Base-by-base conservation (phyloP, 2,113 vertebrate species). In the Psilopogon haemacephalus region DNA sequence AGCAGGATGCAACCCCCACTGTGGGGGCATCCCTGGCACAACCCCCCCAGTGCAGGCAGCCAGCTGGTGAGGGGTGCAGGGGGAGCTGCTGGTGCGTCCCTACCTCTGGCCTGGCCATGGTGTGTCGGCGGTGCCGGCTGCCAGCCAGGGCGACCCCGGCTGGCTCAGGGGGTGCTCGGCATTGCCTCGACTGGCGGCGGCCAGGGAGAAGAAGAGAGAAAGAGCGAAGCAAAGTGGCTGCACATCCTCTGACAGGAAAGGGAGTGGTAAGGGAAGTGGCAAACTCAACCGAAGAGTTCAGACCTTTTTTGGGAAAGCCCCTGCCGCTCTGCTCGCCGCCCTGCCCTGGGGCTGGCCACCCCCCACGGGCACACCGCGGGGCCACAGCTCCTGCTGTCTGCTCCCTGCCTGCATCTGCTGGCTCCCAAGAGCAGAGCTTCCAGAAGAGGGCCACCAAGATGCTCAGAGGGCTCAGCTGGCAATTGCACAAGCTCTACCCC, bases 301-400 rank as follows among this genome's bases (percentile, higher is more conserved):
- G 94, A 83, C 97, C 96, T 97, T 97, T 97, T 97, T 97, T 97
- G 97, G 96, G 97, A 97, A 97, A 96, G 89, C 94, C 92, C 93
- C 93, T 16, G 78, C 40, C 1, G 8, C 80, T 77, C 62, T 78
- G 69, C 92, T n/a, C 38, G n/a, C 80, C 20, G 50, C 23, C 62
- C 80, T 26, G 28, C n/a, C 9, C 7, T 0, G 8, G 85, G 81
- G 52, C 58, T 1, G 10, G 78, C 38, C 10, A 6, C 50, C 48
- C 48, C 46, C 14, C 4, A 1, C 0, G 15, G 65, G 60, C 48
- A 50, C 12, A 71, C 59, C 63, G 48, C 2, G 4, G 89, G 64
- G 35, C 75, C 75, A 59, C 12, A 9, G 74, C 32, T 60, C 68
- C 83, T 8, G 38, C 63, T 63, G 55, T 26, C 69, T 81, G 10